Percentiles rank a stretch among this genome's conserved stretches.
phyloP scores from a whole-genome alignment of 2,888 invertebrate genomes.

The Folsomia candida region DNA sequence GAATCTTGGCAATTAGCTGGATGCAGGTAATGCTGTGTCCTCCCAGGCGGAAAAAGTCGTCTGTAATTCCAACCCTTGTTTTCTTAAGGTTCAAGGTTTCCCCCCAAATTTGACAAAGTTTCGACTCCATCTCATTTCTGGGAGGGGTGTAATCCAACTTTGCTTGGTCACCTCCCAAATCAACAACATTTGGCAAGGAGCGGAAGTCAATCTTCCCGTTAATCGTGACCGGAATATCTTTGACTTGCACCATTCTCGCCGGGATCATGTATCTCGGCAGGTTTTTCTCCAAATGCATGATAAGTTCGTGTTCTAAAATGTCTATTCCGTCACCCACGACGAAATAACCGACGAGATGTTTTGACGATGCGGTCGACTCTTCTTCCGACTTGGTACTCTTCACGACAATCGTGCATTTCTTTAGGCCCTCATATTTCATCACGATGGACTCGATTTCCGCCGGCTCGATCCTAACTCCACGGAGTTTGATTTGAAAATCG shows the following conservation, averaged over 20 bases:
- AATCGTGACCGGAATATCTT: background rate
- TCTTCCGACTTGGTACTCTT: too few relatives aligned
- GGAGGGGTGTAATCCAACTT: background rate
- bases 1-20: background rate
- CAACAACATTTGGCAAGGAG: background rate
- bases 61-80: background rate
- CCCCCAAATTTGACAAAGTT: conserved; percentile 8
- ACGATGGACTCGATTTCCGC: conserved; percentile 78
- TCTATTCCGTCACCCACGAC: background rate
- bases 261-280: conserved; percentile 24
- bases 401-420: too few relatives aligned
- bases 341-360: conserved; percentile 56
- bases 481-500: conserved; percentile 78
- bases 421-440: conserved; percentile 61
- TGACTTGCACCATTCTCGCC: background rate
- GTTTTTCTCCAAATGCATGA: background rate
- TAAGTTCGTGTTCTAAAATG: background rate
- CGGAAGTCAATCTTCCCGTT: conserved; percentile 14
- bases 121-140: conserved; percentile 10
- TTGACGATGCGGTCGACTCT: too few relatives aligned
- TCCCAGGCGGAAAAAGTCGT: conserved; percentile 16
- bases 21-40: conserved; percentile 17
- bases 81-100: background rate
- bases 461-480: conserved; percentile 81
- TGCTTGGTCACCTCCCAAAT: too few relatives aligned